Evolutionary conservation across 1,140 invertebrate species (phyloP).

Genomic region (Cotesia vestalis): DNA sequence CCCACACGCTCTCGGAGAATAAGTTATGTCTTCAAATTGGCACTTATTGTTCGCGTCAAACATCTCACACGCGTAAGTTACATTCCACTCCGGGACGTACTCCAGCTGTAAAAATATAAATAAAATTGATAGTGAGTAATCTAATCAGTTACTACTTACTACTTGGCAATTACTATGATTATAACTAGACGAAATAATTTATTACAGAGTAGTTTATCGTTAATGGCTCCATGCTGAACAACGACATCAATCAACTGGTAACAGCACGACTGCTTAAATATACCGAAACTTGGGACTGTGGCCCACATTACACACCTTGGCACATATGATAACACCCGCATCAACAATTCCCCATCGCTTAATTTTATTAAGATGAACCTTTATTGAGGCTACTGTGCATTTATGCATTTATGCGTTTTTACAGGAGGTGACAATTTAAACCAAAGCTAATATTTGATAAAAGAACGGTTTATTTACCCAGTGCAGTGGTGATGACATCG

Average conservation of each 20-base stretch:
- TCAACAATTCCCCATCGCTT: neutral
- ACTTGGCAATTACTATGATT: no score
- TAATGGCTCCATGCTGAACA: neutral
- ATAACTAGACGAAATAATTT: no score
- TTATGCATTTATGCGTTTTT: no score
- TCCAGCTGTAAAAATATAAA: neutral
- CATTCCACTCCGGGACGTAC: slow-evolving; percentile 18
- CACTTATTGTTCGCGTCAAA: slow-evolving; percentile 45
- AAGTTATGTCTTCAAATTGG: slow-evolving; percentile 63
- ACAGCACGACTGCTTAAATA: slow-evolving; percentile 20
- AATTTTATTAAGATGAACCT: neutral
- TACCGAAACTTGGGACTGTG: slow-evolving; percentile 16
- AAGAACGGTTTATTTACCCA: neutral
- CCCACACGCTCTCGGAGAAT: slow-evolving; percentile 55
- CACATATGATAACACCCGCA: slow-evolving; percentile 31
- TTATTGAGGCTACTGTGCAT: no score
- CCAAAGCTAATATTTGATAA: neutral
- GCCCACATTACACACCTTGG: slow-evolving; percentile 17
- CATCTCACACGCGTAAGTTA: slow-evolving; percentile 25
- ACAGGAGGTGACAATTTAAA: neutral
- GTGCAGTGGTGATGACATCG: neutral
- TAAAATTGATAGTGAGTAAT: neutral
- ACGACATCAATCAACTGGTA: neutral
- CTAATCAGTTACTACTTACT: no score
- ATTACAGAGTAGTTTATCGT: slow-evolving; percentile 11